Evolutionary conservation across 2,888 invertebrate species (phyloP).

Genomic region (Thelaira solivaga): DNA sequence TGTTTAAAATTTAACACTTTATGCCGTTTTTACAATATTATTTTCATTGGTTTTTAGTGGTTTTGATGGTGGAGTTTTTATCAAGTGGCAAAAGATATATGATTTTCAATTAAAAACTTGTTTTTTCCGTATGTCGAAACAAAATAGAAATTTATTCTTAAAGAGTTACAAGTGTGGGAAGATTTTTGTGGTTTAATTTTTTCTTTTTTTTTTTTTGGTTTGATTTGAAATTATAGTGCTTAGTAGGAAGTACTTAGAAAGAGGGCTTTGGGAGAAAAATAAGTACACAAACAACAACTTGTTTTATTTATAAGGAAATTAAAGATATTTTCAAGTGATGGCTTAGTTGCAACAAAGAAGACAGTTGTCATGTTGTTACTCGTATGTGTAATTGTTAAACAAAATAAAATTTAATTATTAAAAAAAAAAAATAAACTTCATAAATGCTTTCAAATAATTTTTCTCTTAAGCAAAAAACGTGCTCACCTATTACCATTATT

Average conservation of each 20-base stretch:
- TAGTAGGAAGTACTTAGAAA: too few relatives aligned
- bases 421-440: not conserved
- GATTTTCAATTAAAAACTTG: slow-evolving; percentile 59
- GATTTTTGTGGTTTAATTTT: slow-evolving; percentile 48
- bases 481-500: too few relatives aligned
- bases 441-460: too few relatives aligned
- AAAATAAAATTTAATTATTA: not conserved
- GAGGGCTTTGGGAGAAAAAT: not conserved
- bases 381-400: not conserved
- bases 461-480: too few relatives aligned
- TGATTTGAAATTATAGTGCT: slow-evolving; percentile 5
- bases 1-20: slow-evolving; percentile 58
- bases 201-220: not conserved
- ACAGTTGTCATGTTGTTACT: slow-evolving; percentile 19
- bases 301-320: slow-evolving; percentile 25
- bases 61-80: slow-evolving; percentile 44
- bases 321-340: slow-evolving; percentile 18
- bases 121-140: slow-evolving; percentile 21
- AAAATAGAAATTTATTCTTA: slow-evolving; percentile 11
- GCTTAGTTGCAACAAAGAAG: slow-evolving; percentile 19
- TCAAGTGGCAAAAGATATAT: slow-evolving; percentile 62
- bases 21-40: slow-evolving; percentile 40
- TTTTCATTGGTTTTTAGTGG: slow-evolving; percentile 54
- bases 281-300: slow-evolving; percentile 23
- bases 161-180: slow-evolving; percentile 62